Evolutionary conservation across 2,888 invertebrate species (phyloP), one percentile per base, ranked within the genome.

Genomic region (Drosophila quasianomalipes): DNA sequence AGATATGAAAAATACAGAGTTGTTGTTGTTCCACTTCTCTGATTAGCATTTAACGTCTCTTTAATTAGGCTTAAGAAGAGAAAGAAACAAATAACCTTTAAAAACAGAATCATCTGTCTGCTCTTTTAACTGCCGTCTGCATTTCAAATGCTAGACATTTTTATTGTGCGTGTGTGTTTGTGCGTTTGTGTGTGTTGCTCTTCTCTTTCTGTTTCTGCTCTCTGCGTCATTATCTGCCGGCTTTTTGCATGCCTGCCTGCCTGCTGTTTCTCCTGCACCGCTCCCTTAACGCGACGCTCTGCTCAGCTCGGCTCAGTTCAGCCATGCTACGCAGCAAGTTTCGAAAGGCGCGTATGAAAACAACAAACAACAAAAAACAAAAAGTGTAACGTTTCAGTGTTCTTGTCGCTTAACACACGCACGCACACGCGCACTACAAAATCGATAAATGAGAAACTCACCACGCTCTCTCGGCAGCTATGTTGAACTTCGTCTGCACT

Each of bases 361-460:
- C 73, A 82, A 77, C 37, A 37, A 37, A 78, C 69, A 70, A 69
- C n/a, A 53, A 49, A 51, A 57, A 84, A 83, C 70, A 75, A 65
- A 35, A 74, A 73, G 66, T 74, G 3, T 70, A 62, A 66, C 49
- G 58, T 70, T 66, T 70, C 55, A 75, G 57, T 73, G 76, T 73
- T 72, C 81, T 83, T 76, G 79, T 71, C 65, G 79, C 74, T 81
- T 69, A 41, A 66, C 35, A 55, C 54, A 70, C 53, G 47, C 58
- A 64, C 59, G 51, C 33, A 55, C 44, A 70, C 70, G 58, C 64
- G 62, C n/a, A 70, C 54, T 69, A 49, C 74, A 86, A 83, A 84
- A 84, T 84, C 84, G 81, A 84, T 84, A 84, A 76, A 68, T 68
- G 76, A 59, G 78, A 66, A 83, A 83, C 57, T 63, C 83, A 83